These are phyloP conservation scores for Neodiprion fabricii DNA, from an alignment of 1,140 invertebrate genomes.

Conservation along the genomic window DNA sequence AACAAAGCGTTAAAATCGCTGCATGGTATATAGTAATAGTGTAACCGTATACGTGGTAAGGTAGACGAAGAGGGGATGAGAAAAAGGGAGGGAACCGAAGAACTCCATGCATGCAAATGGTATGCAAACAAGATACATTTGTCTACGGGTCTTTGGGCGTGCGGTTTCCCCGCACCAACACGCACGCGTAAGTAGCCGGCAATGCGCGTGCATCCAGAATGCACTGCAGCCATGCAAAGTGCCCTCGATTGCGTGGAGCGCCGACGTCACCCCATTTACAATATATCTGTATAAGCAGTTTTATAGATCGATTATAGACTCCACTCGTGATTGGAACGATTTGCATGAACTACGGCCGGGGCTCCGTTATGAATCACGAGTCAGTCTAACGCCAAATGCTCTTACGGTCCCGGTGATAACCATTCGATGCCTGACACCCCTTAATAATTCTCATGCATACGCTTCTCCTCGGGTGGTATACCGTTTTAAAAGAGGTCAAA, in stretches of 20 bases:
- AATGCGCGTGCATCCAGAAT: constrained; percentile 28
- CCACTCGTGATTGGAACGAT: constrained; percentile 60
- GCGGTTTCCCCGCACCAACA: constrained; percentile 7
- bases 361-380: constrained; percentile 52
- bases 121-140: constrained; percentile 56
- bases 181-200: constrained; percentile 18
- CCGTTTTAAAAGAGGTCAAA: no score
- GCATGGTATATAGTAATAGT: neutral
- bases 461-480: no score
- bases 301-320: constrained; percentile 64
- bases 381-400: constrained; percentile 36
- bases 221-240: neutral
- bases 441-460: no score
- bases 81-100: constrained; percentile 30
- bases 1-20: neutral
- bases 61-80: constrained; percentile 10
- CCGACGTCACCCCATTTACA: constrained; percentile 5
- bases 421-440: constrained; percentile 41
- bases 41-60: neutral
- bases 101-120: constrained; percentile 55
- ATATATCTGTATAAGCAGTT: constrained; percentile 48
- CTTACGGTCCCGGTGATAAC: constrained; percentile 56
- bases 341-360: constrained; percentile 54
- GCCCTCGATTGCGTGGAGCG: neutral
- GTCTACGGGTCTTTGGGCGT: constrained; percentile 46